A percentile compares a stretch with the other conserved stretches of the same genome.
Conservation (phyloP, 2,888 invertebrate genomes). For the Hyposoter didymator region DNA sequence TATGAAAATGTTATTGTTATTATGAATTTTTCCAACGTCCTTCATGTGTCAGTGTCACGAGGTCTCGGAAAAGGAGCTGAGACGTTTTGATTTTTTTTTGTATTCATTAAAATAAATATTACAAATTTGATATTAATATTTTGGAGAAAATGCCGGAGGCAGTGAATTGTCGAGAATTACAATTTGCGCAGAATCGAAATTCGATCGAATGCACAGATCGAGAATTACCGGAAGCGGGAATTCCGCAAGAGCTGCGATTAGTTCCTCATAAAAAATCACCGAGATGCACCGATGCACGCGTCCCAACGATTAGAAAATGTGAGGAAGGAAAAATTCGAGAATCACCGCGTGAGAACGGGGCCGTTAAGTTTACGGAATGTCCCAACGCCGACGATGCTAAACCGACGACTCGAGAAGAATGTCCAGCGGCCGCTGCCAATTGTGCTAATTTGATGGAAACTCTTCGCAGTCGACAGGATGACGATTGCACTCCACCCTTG, state of each 20-base stretch:
- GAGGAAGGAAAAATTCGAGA: slow-evolving; percentile 23
- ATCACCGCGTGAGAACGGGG: neutral
- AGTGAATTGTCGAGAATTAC: slow-evolving; percentile 47
- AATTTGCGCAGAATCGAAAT: slow-evolving; percentile 29
- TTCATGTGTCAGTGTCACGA: slow-evolving; percentile 31
- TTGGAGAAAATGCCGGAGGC: slow-evolving; percentile 57
- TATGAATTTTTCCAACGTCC: neutral
- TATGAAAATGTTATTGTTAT: neutral
- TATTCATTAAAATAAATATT: neutral
- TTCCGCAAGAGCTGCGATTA: neutral
- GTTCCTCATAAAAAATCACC: neutral
- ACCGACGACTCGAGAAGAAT: neutral
- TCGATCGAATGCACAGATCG: slow-evolving; percentile 28
- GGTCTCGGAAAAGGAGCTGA: neutral
- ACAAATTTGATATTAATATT: slow-evolving; percentile 17
- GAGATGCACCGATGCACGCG: neutral
- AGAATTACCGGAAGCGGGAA: neutral
- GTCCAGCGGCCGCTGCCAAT: slow-evolving; percentile 3
- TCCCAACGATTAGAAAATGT: slow-evolving; percentile 8
- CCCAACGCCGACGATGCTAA: neutral
- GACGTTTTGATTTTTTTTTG: neutral
- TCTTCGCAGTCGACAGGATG: slow-evolving; percentile 25
- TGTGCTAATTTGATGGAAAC: neutral
- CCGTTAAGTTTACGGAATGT: neutral
- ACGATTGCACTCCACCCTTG: slow-evolving; percentile 49